Evolutionary conservation across 92 coral and sea anemone genomes (phyloP), one percentile per base, ranked within the genome.

Genomic region (Siderastrea siderea): DNA sequence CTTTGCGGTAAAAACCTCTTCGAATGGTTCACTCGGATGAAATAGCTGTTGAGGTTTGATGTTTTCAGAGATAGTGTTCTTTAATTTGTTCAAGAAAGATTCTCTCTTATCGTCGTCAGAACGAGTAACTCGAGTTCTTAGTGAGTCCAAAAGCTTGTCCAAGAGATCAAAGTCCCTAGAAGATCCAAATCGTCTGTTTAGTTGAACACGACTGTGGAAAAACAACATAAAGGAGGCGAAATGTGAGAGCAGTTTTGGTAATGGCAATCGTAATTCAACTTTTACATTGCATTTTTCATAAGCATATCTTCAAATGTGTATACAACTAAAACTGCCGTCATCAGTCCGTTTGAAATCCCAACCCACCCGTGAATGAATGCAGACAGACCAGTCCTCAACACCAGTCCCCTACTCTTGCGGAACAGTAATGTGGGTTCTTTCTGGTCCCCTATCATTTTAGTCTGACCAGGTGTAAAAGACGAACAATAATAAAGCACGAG

Each of bases 101-200:
- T 83, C 87, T 83, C 72, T 76, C 68, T 70, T 70, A 17, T 57
- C 86, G 6, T 78, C 68, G 1, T 65, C 89, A 15, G 81, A 4
- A 3, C 87, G 90, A 53, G 79, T 66, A 48, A 92, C 68, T 4
- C 94, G 91, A 7, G 91, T 68, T 61, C 89, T 83, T 5, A 95
- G 55, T 1, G 98, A 95, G 26, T 95, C 98, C 79, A 90, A 47
- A 13, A 95, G 87, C 65, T 95, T 95, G 88, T 95, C 98, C 61
- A 95, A 67, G 44, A 90, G 91, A 38, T 94, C 88, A 74, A 92
- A 81, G 46, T 80, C 79, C 9, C 93, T 47, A 7, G 93, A 90
- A 2, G 50, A 13, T 43, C 95, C 89, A 82, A 87, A 88, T 7
- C 89, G 89, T 55, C 92, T 68, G 46, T 85, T 93, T 71, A 95